A percentile compares a stretch with the other conserved stretches of the same genome.
phyloP scores from a whole-genome alignment of 2,888 invertebrate species.

The Drosophila subsilvestris region DNA sequence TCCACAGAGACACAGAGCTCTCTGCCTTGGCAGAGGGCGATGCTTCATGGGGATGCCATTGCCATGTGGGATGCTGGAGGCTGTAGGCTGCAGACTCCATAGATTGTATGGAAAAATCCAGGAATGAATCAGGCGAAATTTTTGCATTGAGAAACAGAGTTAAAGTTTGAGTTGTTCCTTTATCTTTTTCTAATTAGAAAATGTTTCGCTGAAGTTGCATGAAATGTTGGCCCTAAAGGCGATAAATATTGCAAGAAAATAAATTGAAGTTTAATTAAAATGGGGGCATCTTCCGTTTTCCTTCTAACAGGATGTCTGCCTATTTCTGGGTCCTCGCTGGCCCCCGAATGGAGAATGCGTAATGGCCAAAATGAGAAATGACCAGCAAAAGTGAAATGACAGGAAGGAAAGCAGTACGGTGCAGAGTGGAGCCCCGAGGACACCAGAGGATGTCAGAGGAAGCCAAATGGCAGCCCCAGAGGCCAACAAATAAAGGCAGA shows the following conservation, averaged over 20 bases:
- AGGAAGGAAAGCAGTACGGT: conserved; percentile 37
- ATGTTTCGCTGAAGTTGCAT: conserved; percentile 35
- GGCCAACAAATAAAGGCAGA: conserved; percentile 17
- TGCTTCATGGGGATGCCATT: conserved; percentile 23
- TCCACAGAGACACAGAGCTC: conserved; percentile 30
- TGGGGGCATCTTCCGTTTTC: conserved; percentile 27
- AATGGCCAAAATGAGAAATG: conserved; percentile 73
- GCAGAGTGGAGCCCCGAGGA: conserved; percentile 25
- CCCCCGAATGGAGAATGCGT: conserved; percentile 47
- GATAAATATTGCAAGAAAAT: conserved; percentile 70
- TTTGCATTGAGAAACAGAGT: not conserved
- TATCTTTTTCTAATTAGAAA: conserved; percentile 23
- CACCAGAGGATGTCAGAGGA: conserved; percentile 34
- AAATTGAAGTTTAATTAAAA: conserved; percentile 76
- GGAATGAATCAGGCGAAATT: not conserved
- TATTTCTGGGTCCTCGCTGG: not conserved
- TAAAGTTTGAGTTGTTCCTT: not conserved
- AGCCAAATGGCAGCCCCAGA: conserved; percentile 31
- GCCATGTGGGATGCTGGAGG: not conserved
- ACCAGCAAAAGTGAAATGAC: conserved; percentile 48
- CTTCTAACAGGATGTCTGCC: conserved; percentile 19
- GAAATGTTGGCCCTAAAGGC: conserved; percentile 55
- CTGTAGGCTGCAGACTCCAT: not conserved
- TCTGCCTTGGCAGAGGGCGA: conserved; percentile 40
- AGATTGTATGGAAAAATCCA: not conserved